Base-by-base conservation (phyloP, 2,797 vertebrate genomes). In the Malacoraja senta region DNA sequence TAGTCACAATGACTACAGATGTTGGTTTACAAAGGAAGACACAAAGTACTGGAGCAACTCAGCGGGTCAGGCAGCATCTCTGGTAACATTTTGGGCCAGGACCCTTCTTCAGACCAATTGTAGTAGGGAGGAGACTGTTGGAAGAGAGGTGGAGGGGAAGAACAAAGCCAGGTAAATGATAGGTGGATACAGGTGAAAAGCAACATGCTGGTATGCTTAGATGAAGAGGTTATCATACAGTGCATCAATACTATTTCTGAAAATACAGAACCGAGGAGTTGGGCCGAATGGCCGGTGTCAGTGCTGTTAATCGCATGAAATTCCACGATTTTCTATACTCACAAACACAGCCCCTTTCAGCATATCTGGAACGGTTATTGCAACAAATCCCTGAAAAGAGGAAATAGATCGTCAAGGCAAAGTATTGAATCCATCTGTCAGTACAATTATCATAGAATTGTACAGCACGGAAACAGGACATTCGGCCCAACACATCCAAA, bases 341-440 rank as follows among this genome's bases (percentile, higher is more conserved):
- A 93, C 93, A 93, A 93, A 93, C 63, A 93, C 93, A 71, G 58
- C 93, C 1, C 80, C 93, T 93, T 76, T 92, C 72, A 93, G 35
- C 93, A 93, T 92, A 61, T 93, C 93, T 9, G 93, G 93, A 21
- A 93, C 93, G 4, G 93, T 71, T 88, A 93, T 72, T 0, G 93
- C 38, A 4, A 76, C 19, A 71, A 93, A 93, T 29, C 93, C 93
- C 93, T 93, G 93, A 10, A 19, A 68, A 91, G 17, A 58, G 6
- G 35, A 58, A 92, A 61, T 58, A 76, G 6, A 15, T 53, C 44
- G 61, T 7, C 35, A 88, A 8, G 15, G 17, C 29, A 8, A 63
- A 65, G 15, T 32, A 35, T 32, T 32, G n/a, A 65, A 21, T 88
- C 81, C 81, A 84, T 17, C 61, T 88, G 61, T 35, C 17, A 19